A percentile compares a stretch with the other conserved stretches of the same genome.
Evolutionary conservation across 2,113 vertebrate species (phyloP).

Genomic region (Pavo muticus): DNA sequence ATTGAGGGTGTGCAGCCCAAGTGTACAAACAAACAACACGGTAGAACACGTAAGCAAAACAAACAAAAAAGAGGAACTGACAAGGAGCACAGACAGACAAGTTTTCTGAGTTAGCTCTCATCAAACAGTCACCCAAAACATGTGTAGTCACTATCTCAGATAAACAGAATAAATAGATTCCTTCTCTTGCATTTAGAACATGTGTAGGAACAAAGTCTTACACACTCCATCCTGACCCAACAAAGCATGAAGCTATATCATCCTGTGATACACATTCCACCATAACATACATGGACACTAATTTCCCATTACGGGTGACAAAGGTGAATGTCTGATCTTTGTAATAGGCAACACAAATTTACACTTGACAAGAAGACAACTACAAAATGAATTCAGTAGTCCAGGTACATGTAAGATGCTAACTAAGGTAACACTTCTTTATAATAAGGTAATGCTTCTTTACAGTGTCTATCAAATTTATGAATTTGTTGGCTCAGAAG

Average conservation of each 20-base stretch:
- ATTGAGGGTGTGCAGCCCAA: not conserved
- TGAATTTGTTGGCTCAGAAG: not conserved
- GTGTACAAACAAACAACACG: not conserved
- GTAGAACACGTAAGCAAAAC: not conserved
- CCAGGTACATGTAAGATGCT: not conserved
- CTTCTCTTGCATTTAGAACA: not conserved
- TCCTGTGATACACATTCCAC: not conserved
- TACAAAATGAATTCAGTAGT: not conserved
- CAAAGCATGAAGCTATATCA: not conserved
- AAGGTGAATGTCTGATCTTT: not conserved
- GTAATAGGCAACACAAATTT: not conserved
- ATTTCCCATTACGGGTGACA: not conserved
- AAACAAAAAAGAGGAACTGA: not conserved
- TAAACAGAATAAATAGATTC: not conserved
- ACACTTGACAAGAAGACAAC: not conserved
- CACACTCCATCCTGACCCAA: not conserved
- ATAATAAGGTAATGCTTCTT: not conserved
- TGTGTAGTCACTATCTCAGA: rapidly evolving
- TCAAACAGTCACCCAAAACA: not conserved
- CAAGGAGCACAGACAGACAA: not conserved
- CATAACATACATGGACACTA: not conserved
- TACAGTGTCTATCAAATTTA: not conserved
- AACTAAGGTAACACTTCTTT: not conserved
- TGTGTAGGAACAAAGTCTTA: not conserved
- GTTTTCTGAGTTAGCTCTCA: not conserved